These are phyloP conservation scores for Nyleta sp. DNA, from an alignment of 2,888 invertebrate genomes.

Conservation along the genomic window DNA sequence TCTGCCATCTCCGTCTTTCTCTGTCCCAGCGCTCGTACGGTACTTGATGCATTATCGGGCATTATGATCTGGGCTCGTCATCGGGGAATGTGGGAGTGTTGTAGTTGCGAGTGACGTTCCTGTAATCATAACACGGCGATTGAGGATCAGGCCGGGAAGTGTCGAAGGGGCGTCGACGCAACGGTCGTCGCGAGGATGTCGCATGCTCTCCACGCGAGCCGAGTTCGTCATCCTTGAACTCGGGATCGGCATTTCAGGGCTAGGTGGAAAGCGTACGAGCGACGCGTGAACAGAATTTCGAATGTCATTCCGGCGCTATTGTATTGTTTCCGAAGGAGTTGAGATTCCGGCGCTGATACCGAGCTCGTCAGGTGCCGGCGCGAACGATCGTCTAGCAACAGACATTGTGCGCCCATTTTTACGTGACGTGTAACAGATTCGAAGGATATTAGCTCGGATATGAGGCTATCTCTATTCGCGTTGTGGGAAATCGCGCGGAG, in stretches of 20 bases:
- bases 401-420: conserved; percentile 40
- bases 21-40: conserved; percentile 37
- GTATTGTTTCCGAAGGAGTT: conserved; percentile 57
- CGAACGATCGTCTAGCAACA: conserved; percentile 35
- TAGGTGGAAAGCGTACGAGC: conserved; percentile 56
- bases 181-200: conserved; percentile 68
- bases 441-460: conserved; percentile 32
- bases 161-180: conserved; percentile 77
- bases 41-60: conserved; percentile 60
- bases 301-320: conserved; percentile 53
- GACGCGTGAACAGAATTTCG: conserved; percentile 62
- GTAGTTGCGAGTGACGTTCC: conserved; percentile 64
- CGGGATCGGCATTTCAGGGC: conserved; percentile 60
- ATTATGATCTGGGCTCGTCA: conserved; percentile 79
- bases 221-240: conserved; percentile 63
- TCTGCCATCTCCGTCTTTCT: conserved; percentile 33
- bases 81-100: conserved; percentile 81
- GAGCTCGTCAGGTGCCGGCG: conserved; percentile 34
- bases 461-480: conserved; percentile 1
- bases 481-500: conserved; percentile 39
- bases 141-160: conserved; percentile 73
- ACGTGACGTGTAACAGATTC: conserved; percentile 34
- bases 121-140: conserved; percentile 65
- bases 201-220: conserved; percentile 50
- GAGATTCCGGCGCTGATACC: conserved; percentile 58